Base-by-base conservation (phyloP, 37 sponge, comb jelly and placozoan species). In the Spongilla lacustris region DNA sequence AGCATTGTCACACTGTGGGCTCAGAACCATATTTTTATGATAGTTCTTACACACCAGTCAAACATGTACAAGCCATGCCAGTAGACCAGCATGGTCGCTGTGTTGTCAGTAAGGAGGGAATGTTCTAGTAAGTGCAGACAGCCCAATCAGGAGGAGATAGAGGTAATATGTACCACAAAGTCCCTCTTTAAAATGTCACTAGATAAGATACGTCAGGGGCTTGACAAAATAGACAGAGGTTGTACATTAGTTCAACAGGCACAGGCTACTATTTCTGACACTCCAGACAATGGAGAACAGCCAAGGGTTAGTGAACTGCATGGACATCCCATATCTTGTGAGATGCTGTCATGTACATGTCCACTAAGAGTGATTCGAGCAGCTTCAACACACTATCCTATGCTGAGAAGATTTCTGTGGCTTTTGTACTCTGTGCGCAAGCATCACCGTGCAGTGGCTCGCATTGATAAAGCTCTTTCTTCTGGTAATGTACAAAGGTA, bases 11-110 rank as follows among this genome's bases (percentile, higher is more conserved):
- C 69, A 68, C 81, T 23, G 33, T 67, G 67, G 29, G 31, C 31
- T 67, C 81, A 66, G 81, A 81, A 37, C 81, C 81, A 32, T 81
- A 28, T 36, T 81, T 81, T 68, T 68, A 81, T 68, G 81, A 81
- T 29, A 68, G 31, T 29, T 32, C 36, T 38, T 81, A 81, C 69
- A 68, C 24, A 33, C 69, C 22, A 24, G 69, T 36, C 69, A 30
- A 68, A 24, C 81, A 36, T 2, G 41, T 41, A 35, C 74, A 22
- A 50, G 74, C 49, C 23, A 35, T 72, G n/a, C 74, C 83, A 36
- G 49, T 83, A 28, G 83, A 83, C 49, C 46, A 83, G 30, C 21
- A 83, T 46, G 74, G 74, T 6, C 73, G 83, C 25, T 83, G 83
- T 73, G 30, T 48, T 33, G 33, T 37, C 49, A 73, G 46, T 31